These are phyloP conservation scores for Ceratitis capitata DNA, from an alignment of 1,140 invertebrate species.

Conservation along the genomic window DNA sequence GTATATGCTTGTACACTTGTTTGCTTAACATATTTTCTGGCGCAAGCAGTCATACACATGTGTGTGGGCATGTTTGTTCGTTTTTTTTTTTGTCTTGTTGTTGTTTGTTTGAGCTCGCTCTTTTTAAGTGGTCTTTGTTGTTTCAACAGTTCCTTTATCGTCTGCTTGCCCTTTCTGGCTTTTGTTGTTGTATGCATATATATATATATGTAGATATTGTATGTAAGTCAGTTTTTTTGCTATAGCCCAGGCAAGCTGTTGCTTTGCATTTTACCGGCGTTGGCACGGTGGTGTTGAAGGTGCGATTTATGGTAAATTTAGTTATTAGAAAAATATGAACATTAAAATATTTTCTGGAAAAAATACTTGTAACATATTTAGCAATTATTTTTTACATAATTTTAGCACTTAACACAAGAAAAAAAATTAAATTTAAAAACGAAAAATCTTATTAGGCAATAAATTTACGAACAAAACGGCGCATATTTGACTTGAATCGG, in stretches of 20 bases:
- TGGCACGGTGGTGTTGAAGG: background rate
- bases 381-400: too few species aligned
- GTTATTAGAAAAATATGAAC: too few species aligned
- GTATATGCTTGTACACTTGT: background rate
- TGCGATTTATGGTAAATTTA: too few species aligned
- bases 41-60: too few species aligned
- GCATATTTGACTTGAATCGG: too few species aligned
- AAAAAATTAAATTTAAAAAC: too few species aligned
- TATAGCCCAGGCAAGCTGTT: background rate
- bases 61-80: background rate
- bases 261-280: background rate
- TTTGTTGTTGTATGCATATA: background rate
- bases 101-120: background rate
- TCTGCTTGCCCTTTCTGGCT: background rate
- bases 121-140: slow-evolving; percentile 1
- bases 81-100: background rate
- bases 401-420: too few species aligned
- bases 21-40: slow-evolving; percentile 27
- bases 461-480: too few species aligned
- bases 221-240: background rate
- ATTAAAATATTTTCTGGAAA: too few species aligned
- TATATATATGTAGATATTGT: background rate
- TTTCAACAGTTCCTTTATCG: background rate
- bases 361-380: too few species aligned
- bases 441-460: too few species aligned